These are phyloP conservation scores for Pterophyllum scalare DNA, from an alignment of 2,113 vertebrate genomes.

Conservation along the genomic window DNA sequence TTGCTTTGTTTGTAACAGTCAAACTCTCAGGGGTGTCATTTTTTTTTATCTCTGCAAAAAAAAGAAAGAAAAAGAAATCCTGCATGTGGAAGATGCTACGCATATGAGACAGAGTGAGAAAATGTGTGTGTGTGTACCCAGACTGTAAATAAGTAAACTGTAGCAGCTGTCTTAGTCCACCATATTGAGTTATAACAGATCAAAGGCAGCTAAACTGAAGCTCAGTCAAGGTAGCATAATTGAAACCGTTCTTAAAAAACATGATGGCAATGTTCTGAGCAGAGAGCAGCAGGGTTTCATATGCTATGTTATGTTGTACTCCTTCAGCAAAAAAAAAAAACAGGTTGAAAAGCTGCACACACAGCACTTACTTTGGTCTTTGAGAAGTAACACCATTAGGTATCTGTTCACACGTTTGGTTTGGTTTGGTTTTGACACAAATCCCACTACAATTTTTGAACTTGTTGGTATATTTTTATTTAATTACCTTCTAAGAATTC, in stretches of 20 bases:
- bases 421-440: conserved; percentile 15
- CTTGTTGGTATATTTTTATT: neutral
- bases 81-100: conserved; percentile 34
- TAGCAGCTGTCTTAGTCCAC: conserved; percentile 32
- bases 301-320: neutral
- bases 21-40: conserved; percentile 58
- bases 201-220: conserved; percentile 33
- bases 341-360: neutral
- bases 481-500: neutral
- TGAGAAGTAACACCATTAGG: neutral
- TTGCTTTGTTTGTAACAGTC: conserved; percentile 49
- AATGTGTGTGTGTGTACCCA: neutral
- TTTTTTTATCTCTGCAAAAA: conserved; percentile 13
- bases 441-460: neutral
- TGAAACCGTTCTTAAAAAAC: neutral
- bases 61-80: conserved; percentile 15
- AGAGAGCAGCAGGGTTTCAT: neutral
- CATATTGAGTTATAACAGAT: conserved; percentile 8
- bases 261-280: neutral
- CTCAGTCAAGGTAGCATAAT: neutral
- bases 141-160: conserved; percentile 44
- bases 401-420: neutral
- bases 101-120: conserved; percentile 7
- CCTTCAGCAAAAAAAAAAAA: neutral
- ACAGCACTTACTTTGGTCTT: neutral